Conservation (phyloP, 2,888 invertebrate genomes). For the Agonopterix subpropinquella region DNA sequence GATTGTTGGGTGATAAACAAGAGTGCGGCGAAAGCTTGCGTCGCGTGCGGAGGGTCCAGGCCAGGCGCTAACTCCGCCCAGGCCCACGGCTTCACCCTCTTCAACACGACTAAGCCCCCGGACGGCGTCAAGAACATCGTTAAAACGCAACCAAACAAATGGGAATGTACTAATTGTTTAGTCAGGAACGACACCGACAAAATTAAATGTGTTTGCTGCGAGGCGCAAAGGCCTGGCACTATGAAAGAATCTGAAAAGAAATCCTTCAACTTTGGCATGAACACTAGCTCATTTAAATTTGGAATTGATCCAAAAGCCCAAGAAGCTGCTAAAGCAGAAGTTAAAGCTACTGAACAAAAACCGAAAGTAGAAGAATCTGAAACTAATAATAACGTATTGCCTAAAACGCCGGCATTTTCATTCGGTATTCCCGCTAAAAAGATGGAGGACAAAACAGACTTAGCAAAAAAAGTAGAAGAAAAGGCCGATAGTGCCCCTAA, state of each 20-base stretch:
- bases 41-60: slow-evolving; percentile 36
- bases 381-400: slow-evolving; percentile 49
- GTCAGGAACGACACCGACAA: slow-evolving; percentile 42
- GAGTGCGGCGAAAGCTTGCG: slow-evolving; percentile 32
- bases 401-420: slow-evolving; percentile 28
- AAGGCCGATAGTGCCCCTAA: slow-evolving; percentile 25
- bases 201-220: slow-evolving; percentile 49
- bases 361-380: slow-evolving; percentile 34
- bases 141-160: slow-evolving; percentile 36
- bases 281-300: slow-evolving; percentile 43
- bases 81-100: neutral
- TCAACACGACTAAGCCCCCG: slow-evolving; percentile 3
- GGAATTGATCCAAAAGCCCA: slow-evolving; percentile 44
- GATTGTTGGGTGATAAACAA: slow-evolving; percentile 46
- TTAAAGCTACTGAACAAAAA: slow-evolving; percentile 4
- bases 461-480: slow-evolving; percentile 10
- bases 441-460: slow-evolving; percentile 11
- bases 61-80: slow-evolving; percentile 13
- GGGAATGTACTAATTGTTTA: slow-evolving; percentile 55
- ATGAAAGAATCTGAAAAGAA: slow-evolving; percentile 20
- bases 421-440: slow-evolving; percentile 8
- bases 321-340: slow-evolving; percentile 17
- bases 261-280: slow-evolving; percentile 41
- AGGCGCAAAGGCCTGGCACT: slow-evolving; percentile 26
- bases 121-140: slow-evolving; percentile 26